Conservation (phyloP, 2,797 vertebrate species). For the Phoebastria nigripes region DNA sequence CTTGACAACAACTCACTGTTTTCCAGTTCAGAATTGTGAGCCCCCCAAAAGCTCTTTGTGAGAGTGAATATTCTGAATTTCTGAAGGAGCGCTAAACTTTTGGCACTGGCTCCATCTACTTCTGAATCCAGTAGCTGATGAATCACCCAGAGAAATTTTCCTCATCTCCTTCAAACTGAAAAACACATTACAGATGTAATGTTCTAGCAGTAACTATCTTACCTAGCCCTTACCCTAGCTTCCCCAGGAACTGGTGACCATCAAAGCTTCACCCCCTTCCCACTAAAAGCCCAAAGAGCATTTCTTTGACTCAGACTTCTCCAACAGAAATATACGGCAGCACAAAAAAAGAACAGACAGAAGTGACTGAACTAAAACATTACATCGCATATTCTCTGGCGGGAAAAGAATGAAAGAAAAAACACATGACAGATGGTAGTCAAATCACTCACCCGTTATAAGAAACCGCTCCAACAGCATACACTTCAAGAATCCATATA, state of each 20-base stretch:
- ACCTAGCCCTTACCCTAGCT: neutral
- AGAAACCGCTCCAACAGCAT: neutral
- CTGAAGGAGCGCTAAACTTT: neutral
- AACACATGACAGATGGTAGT: neutral
- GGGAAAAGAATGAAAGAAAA: neutral
- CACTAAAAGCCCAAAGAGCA: neutral
- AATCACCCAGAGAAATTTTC: neutral
- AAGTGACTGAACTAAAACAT: neutral
- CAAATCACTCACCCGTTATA: neutral
- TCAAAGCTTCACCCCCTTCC: neutral
- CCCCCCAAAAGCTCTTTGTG: neutral
- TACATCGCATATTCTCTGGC: neutral
- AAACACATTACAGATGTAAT: neutral
- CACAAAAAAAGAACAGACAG: neutral
- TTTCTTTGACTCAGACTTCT: neutral
- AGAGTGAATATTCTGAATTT: neutral
- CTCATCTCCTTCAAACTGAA: neutral
- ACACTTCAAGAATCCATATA: neutral
- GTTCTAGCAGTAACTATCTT: neutral
- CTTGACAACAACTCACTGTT: neutral
- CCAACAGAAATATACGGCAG: neutral
- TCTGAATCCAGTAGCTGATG: neutral
- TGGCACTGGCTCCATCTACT: neutral
- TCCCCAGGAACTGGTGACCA: neutral
- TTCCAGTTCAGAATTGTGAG: neutral